Base-by-base conservation (phyloP, 2,797 vertebrate genomes). In the Percopsis omiscomaycus region DNA sequence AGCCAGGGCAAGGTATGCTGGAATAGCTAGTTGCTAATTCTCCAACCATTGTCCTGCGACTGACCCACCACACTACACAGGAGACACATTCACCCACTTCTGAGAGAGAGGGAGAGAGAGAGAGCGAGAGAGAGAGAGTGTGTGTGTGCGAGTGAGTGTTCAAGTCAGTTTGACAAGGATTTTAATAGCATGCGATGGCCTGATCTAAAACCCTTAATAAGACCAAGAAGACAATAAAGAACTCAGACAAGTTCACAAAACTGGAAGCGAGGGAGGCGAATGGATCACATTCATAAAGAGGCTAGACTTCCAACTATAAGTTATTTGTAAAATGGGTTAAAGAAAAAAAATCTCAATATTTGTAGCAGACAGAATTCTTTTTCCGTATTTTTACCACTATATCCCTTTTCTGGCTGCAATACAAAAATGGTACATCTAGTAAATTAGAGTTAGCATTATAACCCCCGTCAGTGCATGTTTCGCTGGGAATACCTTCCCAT, bases 271-370 rank as follows among this genome's bases (percentile, higher is more conserved):
- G 27, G 3, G 3, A 11, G 73, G 59, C 61, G 66, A 3, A 50
- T 62, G 65, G 57, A 75, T 71, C 68, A 75, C 48, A 77, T 65
- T 67, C 57, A 64, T 57, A 69, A 59, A 73, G 58, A 49, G 15
- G 57, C 74, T 79, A 66, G 79, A 64, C 64, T 49, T 54, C 57
- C 63, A 47, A 54, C 68, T 15, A 4, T 63, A 47, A 72, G 80
- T 79, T 71, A 71, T 84, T 78, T 80, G 71, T 22, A 22, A 22
- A 1, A 22, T 22, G 22, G 22, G 22, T 22, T 22, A 22, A 22
- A 22, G 22, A 22, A 22, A 1, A 22, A 22, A 22, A 22, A 22
- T 22, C 22, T 22, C 37, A 42, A 5, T 42, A 42, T 42, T 42
- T 42, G 9, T 22, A 22, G 22, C 37, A 42, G 37, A 5, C 37